phyloP scores from a whole-genome alignment of 2,888 invertebrate species.

The Agriopis aurantiaria region DNA sequence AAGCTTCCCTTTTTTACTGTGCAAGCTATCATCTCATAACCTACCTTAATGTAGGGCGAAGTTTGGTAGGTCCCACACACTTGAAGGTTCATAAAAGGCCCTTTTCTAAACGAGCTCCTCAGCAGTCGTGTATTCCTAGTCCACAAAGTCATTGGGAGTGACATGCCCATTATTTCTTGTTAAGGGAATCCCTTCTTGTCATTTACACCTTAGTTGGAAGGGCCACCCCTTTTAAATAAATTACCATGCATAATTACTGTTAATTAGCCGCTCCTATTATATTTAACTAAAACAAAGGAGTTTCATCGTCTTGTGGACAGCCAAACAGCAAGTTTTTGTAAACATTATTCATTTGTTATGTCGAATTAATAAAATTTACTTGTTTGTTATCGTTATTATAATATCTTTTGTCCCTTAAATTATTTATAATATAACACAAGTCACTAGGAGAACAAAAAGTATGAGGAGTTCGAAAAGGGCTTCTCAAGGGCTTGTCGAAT shows the following conservation, averaged over 20 bases:
- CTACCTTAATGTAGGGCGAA: conserved; percentile 42
- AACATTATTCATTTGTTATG: conserved; percentile 16
- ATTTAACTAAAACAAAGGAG: conserved; percentile 27
- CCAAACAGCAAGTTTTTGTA: not conserved
- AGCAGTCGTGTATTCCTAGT: conserved; percentile 74
- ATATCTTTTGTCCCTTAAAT: conserved; percentile 83
- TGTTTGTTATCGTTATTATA: conserved; percentile 61
- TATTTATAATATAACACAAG: conserved; percentile 87
- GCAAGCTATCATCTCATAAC: conserved; percentile 18
- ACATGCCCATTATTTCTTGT: conserved; percentile 86
- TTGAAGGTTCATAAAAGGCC: conserved; percentile 47
- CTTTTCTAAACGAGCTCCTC: conserved; percentile 53
- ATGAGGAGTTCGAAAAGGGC: conserved; percentile 77
- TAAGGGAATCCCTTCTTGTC: conserved; percentile 71
- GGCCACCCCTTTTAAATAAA: conserved; percentile 48
- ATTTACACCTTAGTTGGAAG: conserved; percentile 73
- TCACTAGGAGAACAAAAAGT: conserved; percentile 77
- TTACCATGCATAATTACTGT: conserved; percentile 69
- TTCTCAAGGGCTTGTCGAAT: conserved; percentile 75
- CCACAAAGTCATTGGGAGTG: conserved; percentile 87
- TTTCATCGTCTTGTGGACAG: not conserved
- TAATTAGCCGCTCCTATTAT: conserved; percentile 53
- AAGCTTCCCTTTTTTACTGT: not conserved
- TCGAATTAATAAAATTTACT: conserved; percentile 45
- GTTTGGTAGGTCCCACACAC: conserved; percentile 39